Evolutionary conservation across 2,113 vertebrate species (phyloP), one percentile per base, ranked within the genome.

Genomic region (Barnardius zonarius): DNA sequence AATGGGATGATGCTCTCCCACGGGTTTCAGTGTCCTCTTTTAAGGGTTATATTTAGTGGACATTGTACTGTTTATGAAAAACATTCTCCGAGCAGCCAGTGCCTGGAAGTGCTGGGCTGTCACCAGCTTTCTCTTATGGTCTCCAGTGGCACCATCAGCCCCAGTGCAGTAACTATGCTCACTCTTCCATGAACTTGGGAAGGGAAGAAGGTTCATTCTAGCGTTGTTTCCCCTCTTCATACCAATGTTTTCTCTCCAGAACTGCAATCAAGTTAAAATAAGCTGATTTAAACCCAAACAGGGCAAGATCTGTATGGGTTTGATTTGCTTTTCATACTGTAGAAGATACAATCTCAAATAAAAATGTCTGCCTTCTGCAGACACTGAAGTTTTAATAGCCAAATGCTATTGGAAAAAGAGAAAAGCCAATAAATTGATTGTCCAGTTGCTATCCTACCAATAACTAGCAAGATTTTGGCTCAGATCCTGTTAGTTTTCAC

Each of bases 21-120:
- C 15, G 39, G 39, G 2, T 22, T 44, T 48, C n/a, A 54, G 5
- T 28, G 35, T 64, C 33, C 48, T 49, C 28, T 74, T 63, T 25
- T 28, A 62, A 51, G 46, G 4, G 10, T 62, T 70, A 82, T 23
- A 12, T 62, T 88, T 70, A 39, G 25, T 20, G 3, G 28, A 8
- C 12, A 8, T 49, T 15, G 20, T 33, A 28, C 16, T 7, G 15
- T 48, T 67, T 13, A 63, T 9, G 17, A 33, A 52, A 78, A 57
- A 44, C 9, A 0, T 0, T 48, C 11, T 79, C 37, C 63, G 46
- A 72, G 24, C 28, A 77, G 18, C 3, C 13, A 44, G 17, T 0
- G 1, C 37, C 31, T 70, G n/a, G 2, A 0, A 17, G 9, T 10
- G 5, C 37, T 66, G 20, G 30, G 19, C 19, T 73, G 25, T 33